Conservation (phyloP, 2,888 invertebrate species). For the Drosophila gaucha region DNA sequence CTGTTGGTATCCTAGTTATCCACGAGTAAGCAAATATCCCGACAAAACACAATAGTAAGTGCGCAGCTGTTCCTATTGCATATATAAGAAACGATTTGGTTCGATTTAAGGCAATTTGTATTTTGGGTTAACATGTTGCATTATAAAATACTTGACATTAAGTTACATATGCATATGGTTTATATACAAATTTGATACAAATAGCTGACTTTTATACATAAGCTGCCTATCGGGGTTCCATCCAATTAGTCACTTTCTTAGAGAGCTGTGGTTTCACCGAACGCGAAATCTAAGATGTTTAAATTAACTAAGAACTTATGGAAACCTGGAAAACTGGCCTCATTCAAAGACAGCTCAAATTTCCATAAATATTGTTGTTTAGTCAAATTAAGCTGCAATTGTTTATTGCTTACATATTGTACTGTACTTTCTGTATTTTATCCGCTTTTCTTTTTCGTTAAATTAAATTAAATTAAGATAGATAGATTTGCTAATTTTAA, state of each 20-base stretch:
- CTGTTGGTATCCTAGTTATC: slow-evolving; percentile 17
- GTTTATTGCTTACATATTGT: slow-evolving; percentile 44
- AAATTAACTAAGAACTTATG: slow-evolving; percentile 7
- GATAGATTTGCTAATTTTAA: slow-evolving; percentile 64
- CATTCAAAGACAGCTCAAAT: neutral
- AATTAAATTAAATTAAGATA: slow-evolving; percentile 84
- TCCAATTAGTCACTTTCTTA: slow-evolving; percentile 5
- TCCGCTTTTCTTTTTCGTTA: slow-evolving; percentile 81
- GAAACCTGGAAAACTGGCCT: neutral
- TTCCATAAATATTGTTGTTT: slow-evolving; percentile 22
- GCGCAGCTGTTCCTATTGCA: slow-evolving; percentile 2
- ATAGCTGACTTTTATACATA: slow-evolving; percentile 38
- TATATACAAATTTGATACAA: slow-evolving; percentile 59
- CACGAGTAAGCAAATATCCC: neutral
- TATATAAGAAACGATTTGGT: slow-evolving; percentile 10
- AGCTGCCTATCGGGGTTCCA: slow-evolving; percentile 7
- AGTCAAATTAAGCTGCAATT: slow-evolving; percentile 35
- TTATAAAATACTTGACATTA: slow-evolving; percentile 53
- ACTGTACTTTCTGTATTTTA: slow-evolving; percentile 60
- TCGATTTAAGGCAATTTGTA: slow-evolving; percentile 57
- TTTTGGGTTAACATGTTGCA: slow-evolving; percentile 48
- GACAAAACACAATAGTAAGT: too few relatives aligned
- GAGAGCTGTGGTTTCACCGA: neutral
- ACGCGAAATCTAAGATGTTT: slow-evolving; percentile 5
- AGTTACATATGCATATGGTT: slow-evolving; percentile 46